A percentile compares a stretch with the other conserved stretches of the same genome.
Evolutionary conservation across 2,888 invertebrate genomes (phyloP).

Genomic region (Carcina quercana): DNA sequence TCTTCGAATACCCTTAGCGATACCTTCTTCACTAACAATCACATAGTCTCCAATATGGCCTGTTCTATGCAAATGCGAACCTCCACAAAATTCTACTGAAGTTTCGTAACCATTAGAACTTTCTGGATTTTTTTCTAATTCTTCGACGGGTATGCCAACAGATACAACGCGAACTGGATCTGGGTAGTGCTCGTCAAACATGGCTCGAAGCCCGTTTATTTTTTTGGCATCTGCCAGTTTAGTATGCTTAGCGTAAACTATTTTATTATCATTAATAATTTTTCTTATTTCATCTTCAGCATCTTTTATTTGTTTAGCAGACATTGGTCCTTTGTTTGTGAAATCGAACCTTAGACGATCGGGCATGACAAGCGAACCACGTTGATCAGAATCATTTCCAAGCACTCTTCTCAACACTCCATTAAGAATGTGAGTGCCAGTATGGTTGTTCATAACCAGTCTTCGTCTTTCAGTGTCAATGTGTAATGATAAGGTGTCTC

Average conservation of each 20-base stretch:
- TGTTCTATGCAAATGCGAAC: conserved; percentile 94
- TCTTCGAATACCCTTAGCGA: conserved; percentile 97
- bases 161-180: conserved; percentile 96
- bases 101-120: conserved; percentile 85
- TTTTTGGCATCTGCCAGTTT: conserved; percentile 90
- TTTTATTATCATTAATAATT: conserved; percentile 83
- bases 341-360: conserved; percentile 98
- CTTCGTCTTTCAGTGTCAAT: conserved; percentile 90
- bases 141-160: conserved; percentile 93
- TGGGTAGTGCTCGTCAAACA: conserved; percentile 99
- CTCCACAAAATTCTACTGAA: conserved; percentile 99
- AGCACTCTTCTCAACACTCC: conserved; percentile 93
- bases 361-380: conserved; percentile 97
- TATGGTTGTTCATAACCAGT: conserved; percentile 98
- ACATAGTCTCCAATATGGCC: conserved; percentile 97
- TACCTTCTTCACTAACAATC: conserved; percentile 98
- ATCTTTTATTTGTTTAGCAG: conserved; percentile 88
- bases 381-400: conserved; percentile 94
- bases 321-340: conserved; percentile 94
- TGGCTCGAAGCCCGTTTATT: conserved; percentile 94
- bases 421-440: conserved; percentile 98
- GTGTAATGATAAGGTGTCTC: conserved; percentile 87
- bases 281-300: conserved; percentile 87
- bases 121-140: conserved; percentile 89
- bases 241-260: conserved; percentile 92